Conservation (phyloP, 2,113 vertebrate genomes). For the Prochilodus magdalenae region DNA sequence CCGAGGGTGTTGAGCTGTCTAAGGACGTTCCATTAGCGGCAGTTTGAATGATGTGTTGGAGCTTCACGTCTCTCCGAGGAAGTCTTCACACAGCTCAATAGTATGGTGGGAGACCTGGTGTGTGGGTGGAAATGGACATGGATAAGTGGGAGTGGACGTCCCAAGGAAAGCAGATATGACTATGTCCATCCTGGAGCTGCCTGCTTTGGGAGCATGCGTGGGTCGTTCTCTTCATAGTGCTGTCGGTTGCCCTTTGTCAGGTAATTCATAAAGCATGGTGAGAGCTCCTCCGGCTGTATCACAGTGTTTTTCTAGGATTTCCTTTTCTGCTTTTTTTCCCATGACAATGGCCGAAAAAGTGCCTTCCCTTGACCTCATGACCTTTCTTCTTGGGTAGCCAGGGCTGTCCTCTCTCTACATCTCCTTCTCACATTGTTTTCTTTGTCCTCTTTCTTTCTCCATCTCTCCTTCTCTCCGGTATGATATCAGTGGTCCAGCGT, state of each 20-base stretch:
- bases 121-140: no score
- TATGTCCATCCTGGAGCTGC: no score
- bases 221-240: neutral
- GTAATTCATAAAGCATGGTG: neutral
- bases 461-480: neutral
- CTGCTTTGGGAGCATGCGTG: no score
- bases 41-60: no score
- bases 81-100: no score
- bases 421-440: neutral
- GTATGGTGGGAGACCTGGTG: no score
- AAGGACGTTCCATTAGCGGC: no score
- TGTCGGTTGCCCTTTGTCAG: neutral
- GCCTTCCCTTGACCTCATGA: neutral
- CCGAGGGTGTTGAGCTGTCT: no score
- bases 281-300: neutral
- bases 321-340: neutral
- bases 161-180: no score
- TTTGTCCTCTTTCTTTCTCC: neutral
- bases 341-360: neutral
- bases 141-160: no score
- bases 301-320: neutral
- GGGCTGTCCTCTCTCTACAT: neutral
- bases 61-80: no score
- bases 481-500: neutral
- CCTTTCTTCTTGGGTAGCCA: neutral